Base-by-base conservation (phyloP, 2,113 vertebrate species). In the Dryoscopus gambensis region DNA sequence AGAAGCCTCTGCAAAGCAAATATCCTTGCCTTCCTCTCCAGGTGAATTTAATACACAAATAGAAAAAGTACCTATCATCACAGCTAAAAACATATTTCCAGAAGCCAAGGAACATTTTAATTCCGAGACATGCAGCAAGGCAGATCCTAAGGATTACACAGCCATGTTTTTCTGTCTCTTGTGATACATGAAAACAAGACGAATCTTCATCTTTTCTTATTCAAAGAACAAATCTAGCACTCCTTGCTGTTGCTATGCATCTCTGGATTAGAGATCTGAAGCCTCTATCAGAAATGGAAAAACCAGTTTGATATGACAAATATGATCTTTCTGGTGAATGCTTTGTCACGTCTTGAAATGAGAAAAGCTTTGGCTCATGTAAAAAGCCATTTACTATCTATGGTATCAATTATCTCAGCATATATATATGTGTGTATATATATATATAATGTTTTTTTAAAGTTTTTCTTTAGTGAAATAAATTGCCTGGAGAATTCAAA, bases 301-400 rank as follows among this genome's bases (percentile, higher is more conserved):
- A 89, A 39, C 7, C 14, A 69, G 44, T 69, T 93, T 76, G 71
- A 93, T 74, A 63, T 27, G 60, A 89, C 64, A 87, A 93, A 78
- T 70, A 84, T 2, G 23, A 93, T 75, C 81, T 74, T 83, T 46
- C 84, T 63, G 39, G 84, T 35, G 93, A 91, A 93, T 57, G 50
- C 65, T 82, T 79, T 92, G 67, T 91, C 81, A 91, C 27, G 25
- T 77, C 67, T 44, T 70, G 50, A 94, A 88, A 94, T 74, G 33
- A 74, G 50, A 94, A 92, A 90, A 94, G 81, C 74, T 94, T 47
- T 83, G 75, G 62, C 42, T 97, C 63, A 46, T 16, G 25, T 65
- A 65, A 90, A 87, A 93, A 91, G 40, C 78, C 74, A 87, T 79
- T 87, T 82, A 42, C 62, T 62, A 83, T 83, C 94, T 52, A 59